These are phyloP conservation scores for Plebejus melissa DNA, from an alignment of 2,888 invertebrate species.

Conservation along the genomic window DNA sequence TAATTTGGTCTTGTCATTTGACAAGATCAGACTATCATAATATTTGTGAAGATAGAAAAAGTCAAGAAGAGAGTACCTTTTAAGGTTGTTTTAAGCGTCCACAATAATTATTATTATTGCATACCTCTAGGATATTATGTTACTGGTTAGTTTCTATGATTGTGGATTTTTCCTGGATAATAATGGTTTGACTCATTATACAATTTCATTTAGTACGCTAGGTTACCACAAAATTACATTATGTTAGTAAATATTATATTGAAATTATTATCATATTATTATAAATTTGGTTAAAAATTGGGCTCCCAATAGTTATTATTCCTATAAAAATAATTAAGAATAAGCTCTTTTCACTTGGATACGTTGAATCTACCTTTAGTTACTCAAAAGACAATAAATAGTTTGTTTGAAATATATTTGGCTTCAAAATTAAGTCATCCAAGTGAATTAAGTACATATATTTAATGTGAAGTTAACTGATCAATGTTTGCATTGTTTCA, in stretches of 20 bases:
- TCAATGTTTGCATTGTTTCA: neutral
- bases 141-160: neutral
- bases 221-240: neutral
- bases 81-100: neutral
- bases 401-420: neutral
- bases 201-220: neutral
- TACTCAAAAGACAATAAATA: constrained; percentile 5
- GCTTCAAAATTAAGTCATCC: neutral
- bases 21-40: neutral
- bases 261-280: neutral
- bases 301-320: neutral
- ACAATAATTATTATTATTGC: neutral
- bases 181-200: neutral
- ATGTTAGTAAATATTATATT: neutral
- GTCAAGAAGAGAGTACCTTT: neutral
- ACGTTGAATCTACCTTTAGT: neutral
- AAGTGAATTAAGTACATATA: neutral
- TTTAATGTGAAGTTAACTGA: neutral
- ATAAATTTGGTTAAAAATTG: neutral
- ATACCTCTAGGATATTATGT: neutral
- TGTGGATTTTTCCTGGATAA: neutral
- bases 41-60: neutral
- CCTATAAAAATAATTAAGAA: neutral
- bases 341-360: neutral
- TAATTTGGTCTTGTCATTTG: neutral